Conservation (phyloP, 2,797 vertebrate species). For the Eurystomus glaucurus region DNA sequence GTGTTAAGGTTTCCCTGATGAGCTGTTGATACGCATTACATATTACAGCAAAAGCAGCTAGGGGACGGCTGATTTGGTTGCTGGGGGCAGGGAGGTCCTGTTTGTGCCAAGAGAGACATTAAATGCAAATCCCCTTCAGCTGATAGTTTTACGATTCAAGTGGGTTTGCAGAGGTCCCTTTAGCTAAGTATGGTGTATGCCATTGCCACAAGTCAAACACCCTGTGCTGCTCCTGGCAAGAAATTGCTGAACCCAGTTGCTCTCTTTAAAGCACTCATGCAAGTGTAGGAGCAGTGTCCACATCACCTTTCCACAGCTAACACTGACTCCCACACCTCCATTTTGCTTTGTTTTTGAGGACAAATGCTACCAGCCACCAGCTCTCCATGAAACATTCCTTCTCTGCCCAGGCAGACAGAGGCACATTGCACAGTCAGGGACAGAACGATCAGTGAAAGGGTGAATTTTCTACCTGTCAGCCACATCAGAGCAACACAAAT, state of each 20-base stretch:
- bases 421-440: background rate
- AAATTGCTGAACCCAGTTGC: background rate
- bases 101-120: constrained; percentile 39
- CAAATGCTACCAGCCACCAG: background rate
- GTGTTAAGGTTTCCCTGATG: background rate
- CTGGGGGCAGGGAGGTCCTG: background rate
- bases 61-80: background rate
- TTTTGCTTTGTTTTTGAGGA: background rate
- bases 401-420: background rate
- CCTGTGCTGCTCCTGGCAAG: background rate
- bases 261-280: background rate
- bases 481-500: background rate
- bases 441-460: background rate
- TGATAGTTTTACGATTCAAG: background rate
- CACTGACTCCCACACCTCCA: background rate
- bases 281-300: background rate
- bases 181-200: background rate
- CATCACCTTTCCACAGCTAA: background rate
- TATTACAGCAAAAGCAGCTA: background rate
- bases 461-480: background rate
- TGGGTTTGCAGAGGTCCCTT: background rate
- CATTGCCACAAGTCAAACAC: background rate
- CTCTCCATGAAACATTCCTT: background rate
- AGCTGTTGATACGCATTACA: background rate
- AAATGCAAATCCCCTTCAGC: constrained; percentile 14